These are phyloP conservation scores for Thalpophila matura DNA, from an alignment of 2,888 invertebrate species.

Conservation along the genomic window DNA sequence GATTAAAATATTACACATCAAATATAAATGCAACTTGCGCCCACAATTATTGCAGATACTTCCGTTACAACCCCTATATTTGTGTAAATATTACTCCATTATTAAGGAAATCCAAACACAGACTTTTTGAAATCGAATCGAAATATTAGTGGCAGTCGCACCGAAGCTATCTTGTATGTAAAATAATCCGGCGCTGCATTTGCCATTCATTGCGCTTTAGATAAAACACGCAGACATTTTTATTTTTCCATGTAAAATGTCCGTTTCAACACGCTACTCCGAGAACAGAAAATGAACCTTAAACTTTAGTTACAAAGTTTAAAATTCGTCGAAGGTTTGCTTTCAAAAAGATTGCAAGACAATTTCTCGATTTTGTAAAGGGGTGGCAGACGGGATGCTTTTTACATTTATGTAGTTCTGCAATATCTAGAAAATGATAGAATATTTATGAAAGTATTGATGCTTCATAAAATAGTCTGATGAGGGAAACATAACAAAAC, in stretches of 20 bases:
- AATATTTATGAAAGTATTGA: conserved; percentile 35
- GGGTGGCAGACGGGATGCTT: conserved; percentile 55
- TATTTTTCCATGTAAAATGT: conserved; percentile 73
- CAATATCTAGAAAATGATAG: conserved; percentile 30
- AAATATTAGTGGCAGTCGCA: conserved; percentile 48
- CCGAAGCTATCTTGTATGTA: conserved; percentile 64
- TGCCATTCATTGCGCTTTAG: conserved; percentile 76
- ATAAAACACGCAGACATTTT: conserved; percentile 73
- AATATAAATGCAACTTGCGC: background rate
- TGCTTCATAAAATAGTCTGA: conserved; percentile 5
- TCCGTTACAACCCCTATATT: background rate
- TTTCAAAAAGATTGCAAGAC: conserved; percentile 64
- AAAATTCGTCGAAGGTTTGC: conserved; percentile 38
- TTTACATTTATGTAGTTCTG: conserved; percentile 41
- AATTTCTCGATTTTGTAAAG: conserved; percentile 66
- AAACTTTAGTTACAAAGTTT: conserved; percentile 37
- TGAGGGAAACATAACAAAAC: too few relatives aligned
- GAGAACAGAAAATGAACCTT: conserved; percentile 51
- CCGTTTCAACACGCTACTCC: conserved; percentile 60
- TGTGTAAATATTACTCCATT: conserved; percentile 33
- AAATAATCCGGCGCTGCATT: conserved; percentile 74
- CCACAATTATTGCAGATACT: background rate
- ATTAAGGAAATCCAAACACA: conserved; percentile 37
- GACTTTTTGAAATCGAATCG: conserved; percentile 55
- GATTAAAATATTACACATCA: too few relatives aligned